A percentile compares a stretch with the other conserved stretches of the same genome.
phyloP scores from a whole-genome alignment of 2,888 invertebrate species.

The Heliconius sara region DNA sequence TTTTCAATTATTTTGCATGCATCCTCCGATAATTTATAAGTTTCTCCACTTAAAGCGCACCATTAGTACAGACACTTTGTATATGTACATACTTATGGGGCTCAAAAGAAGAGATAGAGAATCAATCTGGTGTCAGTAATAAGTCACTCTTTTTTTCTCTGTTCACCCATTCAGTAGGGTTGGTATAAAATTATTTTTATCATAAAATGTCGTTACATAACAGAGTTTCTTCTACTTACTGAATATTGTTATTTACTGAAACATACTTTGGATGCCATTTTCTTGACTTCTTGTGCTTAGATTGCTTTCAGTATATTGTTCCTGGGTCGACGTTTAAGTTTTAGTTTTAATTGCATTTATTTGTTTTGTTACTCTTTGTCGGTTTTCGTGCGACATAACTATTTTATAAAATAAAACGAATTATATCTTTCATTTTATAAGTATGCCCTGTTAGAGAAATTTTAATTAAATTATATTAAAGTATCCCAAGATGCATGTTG shows the following conservation, averaged over 20 bases:
- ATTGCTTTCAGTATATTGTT: conserved; percentile 57
- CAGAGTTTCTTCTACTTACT: too few relatives aligned
- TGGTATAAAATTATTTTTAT: background rate
- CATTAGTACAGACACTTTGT: too few relatives aligned
- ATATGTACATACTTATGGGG: too few relatives aligned
- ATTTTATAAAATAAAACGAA: background rate
- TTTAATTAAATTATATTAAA: conserved; percentile 1
- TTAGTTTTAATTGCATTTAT: conserved; percentile 52
- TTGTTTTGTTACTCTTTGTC: conserved; percentile 47
- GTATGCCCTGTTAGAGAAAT: background rate
- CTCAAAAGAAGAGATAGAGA: too few relatives aligned
- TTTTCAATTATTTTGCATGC: background rate
- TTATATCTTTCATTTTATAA: conserved; percentile 1
- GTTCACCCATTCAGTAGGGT: too few relatives aligned
- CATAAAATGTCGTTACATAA: background rate
- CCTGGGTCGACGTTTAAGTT: conserved; percentile 54
- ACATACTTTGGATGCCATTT: background rate
- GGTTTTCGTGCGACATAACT: conserved; percentile 37
- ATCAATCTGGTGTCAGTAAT: too few relatives aligned
- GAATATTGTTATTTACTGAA: background rate
- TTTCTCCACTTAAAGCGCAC: too few relatives aligned
- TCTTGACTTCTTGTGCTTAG: background rate
- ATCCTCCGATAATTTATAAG: background rate
- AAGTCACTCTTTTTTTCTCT: too few relatives aligned
- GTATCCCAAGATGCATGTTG: background rate